These are phyloP conservation scores for Eciton burchellii DNA, from an alignment of 1,140 invertebrate species.

Conservation along the genomic window DNA sequence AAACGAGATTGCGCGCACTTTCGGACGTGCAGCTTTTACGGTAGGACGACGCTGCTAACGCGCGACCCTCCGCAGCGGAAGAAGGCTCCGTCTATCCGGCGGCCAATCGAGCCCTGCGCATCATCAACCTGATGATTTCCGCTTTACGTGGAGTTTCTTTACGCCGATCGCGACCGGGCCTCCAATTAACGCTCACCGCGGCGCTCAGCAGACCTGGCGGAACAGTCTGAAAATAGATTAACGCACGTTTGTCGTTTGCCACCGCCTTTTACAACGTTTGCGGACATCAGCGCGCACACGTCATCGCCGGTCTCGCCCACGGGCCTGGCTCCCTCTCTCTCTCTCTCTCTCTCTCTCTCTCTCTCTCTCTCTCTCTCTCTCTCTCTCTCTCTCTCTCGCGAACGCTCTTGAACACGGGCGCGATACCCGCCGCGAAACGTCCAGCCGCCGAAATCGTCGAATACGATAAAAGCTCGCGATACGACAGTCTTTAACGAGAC, in stretches of 20 bases:
- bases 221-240: conserved; percentile 76
- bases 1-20: conserved; percentile 50
- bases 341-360: too few species aligned
- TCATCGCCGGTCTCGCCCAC: conserved; percentile 27
- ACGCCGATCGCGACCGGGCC: conserved; percentile 75
- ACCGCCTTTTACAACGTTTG: conserved; percentile 76
- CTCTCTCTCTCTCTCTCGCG: too few species aligned
- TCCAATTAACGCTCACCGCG: conserved; percentile 83
- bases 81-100: conserved; percentile 28
- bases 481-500: not conserved
- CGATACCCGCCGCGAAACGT: not conserved
- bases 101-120: conserved; percentile 62
- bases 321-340: conserved; percentile 34
- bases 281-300: conserved; percentile 26
- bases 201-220: conserved; percentile 77
- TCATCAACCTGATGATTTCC: conserved; percentile 69
- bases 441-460: not conserved
- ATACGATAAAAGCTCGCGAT: not conserved
- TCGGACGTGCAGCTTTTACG: conserved; percentile 24
- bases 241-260: conserved; percentile 76
- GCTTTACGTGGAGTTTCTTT: conserved; percentile 75
- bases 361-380: too few species aligned
- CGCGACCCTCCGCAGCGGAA: not conserved
- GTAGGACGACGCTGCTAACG: not conserved
- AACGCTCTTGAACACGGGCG: not conserved